Evolutionary conservation across 2,888 invertebrate species (phyloP).

Genomic region (Chloroclysta siterata): DNA sequence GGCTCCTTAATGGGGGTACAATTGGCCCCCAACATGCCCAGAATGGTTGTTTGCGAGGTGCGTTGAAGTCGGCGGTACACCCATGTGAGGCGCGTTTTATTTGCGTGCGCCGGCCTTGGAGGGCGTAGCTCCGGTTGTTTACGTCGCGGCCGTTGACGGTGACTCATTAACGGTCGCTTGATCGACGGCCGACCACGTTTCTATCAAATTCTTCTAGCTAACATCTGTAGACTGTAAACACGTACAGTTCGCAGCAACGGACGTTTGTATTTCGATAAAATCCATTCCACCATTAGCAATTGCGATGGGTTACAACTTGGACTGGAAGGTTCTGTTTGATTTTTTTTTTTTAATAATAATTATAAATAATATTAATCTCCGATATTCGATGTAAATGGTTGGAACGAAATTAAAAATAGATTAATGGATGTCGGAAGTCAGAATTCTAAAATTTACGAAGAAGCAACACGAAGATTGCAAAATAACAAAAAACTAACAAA

Average conservation of each 20-base stretch:
- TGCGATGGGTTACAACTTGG: background rate
- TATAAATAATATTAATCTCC: background rate
- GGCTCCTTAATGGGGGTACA: background rate
- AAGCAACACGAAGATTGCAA: too few relatives aligned
- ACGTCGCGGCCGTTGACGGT: conserved; percentile 61
- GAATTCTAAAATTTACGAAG: background rate
- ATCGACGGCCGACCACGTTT: conserved; percentile 52
- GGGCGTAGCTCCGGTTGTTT: conserved; percentile 67
- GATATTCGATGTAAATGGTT: background rate
- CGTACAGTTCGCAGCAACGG: conserved; percentile 34
- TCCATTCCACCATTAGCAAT: background rate
- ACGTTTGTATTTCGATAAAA: background rate
- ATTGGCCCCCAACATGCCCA: background rate
- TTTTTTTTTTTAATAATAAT: too few relatives aligned
- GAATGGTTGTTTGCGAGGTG: conserved; percentile 18
- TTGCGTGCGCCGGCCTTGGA: conserved; percentile 68
- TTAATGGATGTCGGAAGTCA: background rate
- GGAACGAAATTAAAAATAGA: background rate
- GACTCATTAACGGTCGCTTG: conserved; percentile 70
- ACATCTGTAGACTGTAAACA: conserved; percentile 39
- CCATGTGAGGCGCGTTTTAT: conserved; percentile 70
- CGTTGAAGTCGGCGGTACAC: conserved; percentile 53
- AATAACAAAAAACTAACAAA: background rate
- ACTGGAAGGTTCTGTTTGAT: background rate
- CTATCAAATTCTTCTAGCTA: conserved; percentile 48